Evolutionary conservation across 2,113 vertebrate species (phyloP).

Genomic region (Heteronetta atricapilla): DNA sequence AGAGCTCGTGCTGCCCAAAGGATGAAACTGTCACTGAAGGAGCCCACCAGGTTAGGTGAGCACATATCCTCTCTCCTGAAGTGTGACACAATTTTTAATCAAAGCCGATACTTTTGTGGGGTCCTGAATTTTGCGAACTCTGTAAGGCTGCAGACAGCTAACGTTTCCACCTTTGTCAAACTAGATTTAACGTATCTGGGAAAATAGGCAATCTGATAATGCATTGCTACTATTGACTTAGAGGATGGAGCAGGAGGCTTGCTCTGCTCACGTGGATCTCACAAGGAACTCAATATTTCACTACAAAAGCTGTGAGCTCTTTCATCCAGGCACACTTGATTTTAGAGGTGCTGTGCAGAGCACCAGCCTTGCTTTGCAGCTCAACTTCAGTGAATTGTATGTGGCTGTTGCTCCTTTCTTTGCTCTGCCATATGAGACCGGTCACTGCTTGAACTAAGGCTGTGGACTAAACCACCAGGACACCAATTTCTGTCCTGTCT

Average conservation of each 20-base stretch:
- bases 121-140: not conserved
- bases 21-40: not conserved
- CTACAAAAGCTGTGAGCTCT: conserved; percentile 13
- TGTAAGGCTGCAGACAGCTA: not conserved
- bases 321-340: conserved; percentile 8
- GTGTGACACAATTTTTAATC: conserved; percentile 10
- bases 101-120: conserved; percentile 27
- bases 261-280: not conserved
- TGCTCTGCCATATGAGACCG: not conserved
- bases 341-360: conserved; percentile 22
- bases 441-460: not conserved
- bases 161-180: conserved; percentile 46
- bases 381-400: not conserved
- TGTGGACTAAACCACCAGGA: not conserved
- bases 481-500: not conserved
- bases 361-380: not conserved
- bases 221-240: conserved; percentile 35
- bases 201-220: conserved; percentile 50
- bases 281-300: conserved; percentile 6
- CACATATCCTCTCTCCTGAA: not conserved
- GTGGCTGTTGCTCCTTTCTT: not conserved
- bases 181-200: conserved; percentile 22
- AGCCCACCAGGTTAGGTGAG: not conserved
- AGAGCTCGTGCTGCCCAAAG: not conserved
- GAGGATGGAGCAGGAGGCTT: not conserved